Percentiles rank a stretch among this genome's conserved stretches.
These are phyloP conservation scores for Pardalotus punctatus DNA, from an alignment of 2,113 vertebrate genomes.

Conservation along the genomic window DNA sequence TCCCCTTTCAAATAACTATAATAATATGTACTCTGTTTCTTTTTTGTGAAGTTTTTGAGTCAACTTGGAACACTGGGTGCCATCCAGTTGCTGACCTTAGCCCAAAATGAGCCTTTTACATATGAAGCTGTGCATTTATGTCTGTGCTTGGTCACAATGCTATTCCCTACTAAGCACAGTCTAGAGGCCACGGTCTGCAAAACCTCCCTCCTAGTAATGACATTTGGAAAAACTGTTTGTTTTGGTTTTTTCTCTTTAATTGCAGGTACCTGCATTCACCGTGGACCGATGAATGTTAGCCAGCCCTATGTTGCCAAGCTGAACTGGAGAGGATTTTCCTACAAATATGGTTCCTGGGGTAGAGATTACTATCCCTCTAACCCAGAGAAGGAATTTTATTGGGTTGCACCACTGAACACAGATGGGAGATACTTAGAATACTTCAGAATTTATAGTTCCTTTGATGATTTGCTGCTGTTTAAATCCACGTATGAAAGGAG, in stretches of 20 bases:
- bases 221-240: background rate
- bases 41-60: background rate
- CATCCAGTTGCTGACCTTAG: background rate
- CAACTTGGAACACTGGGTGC: background rate
- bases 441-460: constrained; percentile 72
- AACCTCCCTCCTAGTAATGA: background rate
- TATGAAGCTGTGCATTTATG: background rate
- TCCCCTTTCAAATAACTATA: background rate
- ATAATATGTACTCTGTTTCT: background rate
- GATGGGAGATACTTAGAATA: constrained; percentile 58
- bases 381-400: constrained; percentile 69
- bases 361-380: constrained; percentile 69
- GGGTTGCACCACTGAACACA: constrained; percentile 79
- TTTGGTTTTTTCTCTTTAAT: background rate
- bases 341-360: constrained; percentile 85
- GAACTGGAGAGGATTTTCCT: constrained; percentile 78
- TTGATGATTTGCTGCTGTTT: constrained; percentile 80
- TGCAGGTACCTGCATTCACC: constrained; percentile 73
- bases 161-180: background rate
- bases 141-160: background rate
- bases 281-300: constrained; percentile 75
- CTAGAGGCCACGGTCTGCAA: background rate
- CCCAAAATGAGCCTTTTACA: background rate
- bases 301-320: constrained; percentile 78
- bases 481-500: background rate